Evolutionary conservation across 2,797 vertebrate genomes (phyloP), one percentile per base, ranked within the genome.

Genomic region (Babyrousa celebensis): DNA sequence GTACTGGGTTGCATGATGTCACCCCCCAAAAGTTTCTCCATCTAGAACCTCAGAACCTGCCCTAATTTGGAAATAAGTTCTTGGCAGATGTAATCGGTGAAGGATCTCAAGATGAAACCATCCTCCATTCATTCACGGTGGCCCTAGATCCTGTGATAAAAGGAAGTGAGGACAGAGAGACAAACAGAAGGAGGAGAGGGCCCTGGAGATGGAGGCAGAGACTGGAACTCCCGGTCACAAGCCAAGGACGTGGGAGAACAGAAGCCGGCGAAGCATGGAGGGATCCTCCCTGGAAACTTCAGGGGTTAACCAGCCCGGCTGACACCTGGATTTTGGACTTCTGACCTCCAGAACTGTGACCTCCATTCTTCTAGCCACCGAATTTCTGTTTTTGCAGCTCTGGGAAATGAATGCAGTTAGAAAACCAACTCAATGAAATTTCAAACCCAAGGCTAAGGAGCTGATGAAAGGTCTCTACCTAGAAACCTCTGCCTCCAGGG

Each of bases 381-480:
- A 6, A 58, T 36, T 29, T 36, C 29, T 40, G 56, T 21, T 29
- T 58, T 58, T 25, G 11, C 23, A 71, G 17, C 25, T 21, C 52
- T 29, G 27, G 23, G 17, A 60, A 32, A 32, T 29, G 0, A 70
- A 60, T 6, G 18, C 40, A 36, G 36, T 7, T n/a, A 29, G 43
- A 48, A 43, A 60, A 36, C 32, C 25, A 54, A 18, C 54, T n/a
- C 40, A 40, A 16, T 7, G 52, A 58, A 18, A 74, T 52, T 21
- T 32, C 20, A 48, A 52, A 25, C 8, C 17, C 32, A 48, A 25
- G 6, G 23, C 52, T 15, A 36, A 58, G 23, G 25, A 48, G 21
- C 2, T 0, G 5, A n/a, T 0, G 1, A 12, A 29, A 32, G 5
- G 1, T 32, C 20, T 17, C 15, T 21, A 27, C 43, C 48, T 15